Evolutionary conservation across 2,888 invertebrate species (phyloP).

Genomic region (Noctua comes): DNA sequence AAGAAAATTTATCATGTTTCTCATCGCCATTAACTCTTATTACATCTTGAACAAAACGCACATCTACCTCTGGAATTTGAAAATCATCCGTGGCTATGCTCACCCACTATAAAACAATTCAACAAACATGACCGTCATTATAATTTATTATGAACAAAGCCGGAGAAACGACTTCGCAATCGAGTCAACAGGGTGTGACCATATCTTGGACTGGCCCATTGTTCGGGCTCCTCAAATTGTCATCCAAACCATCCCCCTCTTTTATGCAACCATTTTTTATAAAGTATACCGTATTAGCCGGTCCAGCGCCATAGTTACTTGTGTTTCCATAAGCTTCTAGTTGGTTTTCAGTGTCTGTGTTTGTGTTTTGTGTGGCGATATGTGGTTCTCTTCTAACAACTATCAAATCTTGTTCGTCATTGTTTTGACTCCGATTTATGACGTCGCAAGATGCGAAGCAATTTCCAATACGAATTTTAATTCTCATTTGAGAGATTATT

Average conservation of each 20-base stretch:
- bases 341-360: slow-evolving; percentile 46
- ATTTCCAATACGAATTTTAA: slow-evolving; percentile 79
- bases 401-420: slow-evolving; percentile 48
- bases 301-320: slow-evolving; percentile 69
- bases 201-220: slow-evolving; percentile 83
- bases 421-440: slow-evolving; percentile 52
- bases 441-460: slow-evolving; percentile 62
- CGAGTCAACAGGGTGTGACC: slow-evolving; percentile 85
- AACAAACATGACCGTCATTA: slow-evolving; percentile 83
- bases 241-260: slow-evolving; percentile 81
- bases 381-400: slow-evolving; percentile 61
- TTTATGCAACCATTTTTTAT: slow-evolving; percentile 77
- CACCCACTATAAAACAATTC: slow-evolving; percentile 83
- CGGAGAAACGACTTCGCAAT: slow-evolving; percentile 87
- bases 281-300: slow-evolving; percentile 76
- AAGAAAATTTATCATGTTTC: slow-evolving; percentile 35
- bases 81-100: slow-evolving; percentile 73
- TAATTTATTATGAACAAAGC: slow-evolving; percentile 83
- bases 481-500: slow-evolving; percentile 80
- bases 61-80: slow-evolving; percentile 69
- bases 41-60: slow-evolving; percentile 54
- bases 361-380: slow-evolving; percentile 57
- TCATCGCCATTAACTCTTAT: slow-evolving; percentile 38
- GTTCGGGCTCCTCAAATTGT: slow-evolving; percentile 85
- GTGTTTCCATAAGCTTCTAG: slow-evolving; percentile 56